Base-by-base conservation (phyloP, 1,140 invertebrate genomes). In the Leptinotarsa texana region DNA sequence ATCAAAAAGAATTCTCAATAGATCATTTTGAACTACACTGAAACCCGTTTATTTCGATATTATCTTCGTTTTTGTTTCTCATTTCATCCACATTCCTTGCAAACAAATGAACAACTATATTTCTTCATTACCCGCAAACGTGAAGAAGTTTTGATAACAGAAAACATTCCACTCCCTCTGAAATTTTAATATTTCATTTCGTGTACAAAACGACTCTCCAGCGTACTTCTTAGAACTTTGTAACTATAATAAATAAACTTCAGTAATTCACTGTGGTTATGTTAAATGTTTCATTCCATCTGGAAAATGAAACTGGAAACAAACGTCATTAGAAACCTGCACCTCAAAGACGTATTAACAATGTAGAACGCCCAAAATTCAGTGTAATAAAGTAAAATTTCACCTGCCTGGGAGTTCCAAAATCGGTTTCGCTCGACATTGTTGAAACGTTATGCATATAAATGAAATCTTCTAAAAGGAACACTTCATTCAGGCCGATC, bases 161-260 rank as follows among this genome's bases (percentile, higher is more conserved):
- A 57, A 57, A 18, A 18, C 51, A 57, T 18, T n/a, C 15, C 13
- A 18, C 13, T 57, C 15, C 8, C 33, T 42, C 33, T 42, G 51
- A 57, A 57, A 57, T 57, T 57, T 57, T 18, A 15, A 57, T 57
- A 17, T 57, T 57, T 18, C 51, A 57, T 57, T 42, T 42, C 8
- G 33, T 57, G 51, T 57, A n/a, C 15, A 15, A 57, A 57, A 57
- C 51, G n/a, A 57, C 51, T 57, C 51, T 57, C 13, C 15, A 57
- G 51, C 17, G 51, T 57, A 57, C 51, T 57, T 18, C 51, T 15
- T 17, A 18, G 4, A 57, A 57, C 51, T 47, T 68, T 6, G 42
- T n/a, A 68, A 68, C 24, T 68, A 68, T 49, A 33, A 68, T 68
- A 68, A 68, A 68, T 68, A n/a, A 42, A 68, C 66, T 68, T 47